A percentile compares a stretch with the other conserved stretches of the same genome.
Conservation (phyloP, 64 coral and sea anemone genomes). For the Montipora cactus region DNA sequence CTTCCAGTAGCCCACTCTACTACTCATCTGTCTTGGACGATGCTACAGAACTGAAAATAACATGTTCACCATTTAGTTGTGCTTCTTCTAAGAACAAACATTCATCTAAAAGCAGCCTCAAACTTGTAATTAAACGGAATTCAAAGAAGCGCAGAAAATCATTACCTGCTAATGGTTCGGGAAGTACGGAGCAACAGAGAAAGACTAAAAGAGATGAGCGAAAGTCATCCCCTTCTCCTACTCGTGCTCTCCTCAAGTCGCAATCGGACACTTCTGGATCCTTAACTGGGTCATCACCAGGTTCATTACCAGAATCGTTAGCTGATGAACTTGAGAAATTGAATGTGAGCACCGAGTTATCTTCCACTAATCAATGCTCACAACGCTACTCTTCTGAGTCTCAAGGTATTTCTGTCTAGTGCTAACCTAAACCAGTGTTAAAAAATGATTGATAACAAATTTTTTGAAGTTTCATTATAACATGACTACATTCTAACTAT, state of each 20-base stretch:
- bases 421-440: conserved; percentile 12
- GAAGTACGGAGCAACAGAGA: conserved; percentile 59
- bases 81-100: conserved; percentile 83
- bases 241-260: conserved; percentile 74
- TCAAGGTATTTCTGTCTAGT: conserved; percentile 51
- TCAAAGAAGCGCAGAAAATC: conserved; percentile 99
- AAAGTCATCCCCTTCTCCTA: conserved; percentile 65
- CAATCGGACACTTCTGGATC: conserved; percentile 89
- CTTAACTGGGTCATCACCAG: conserved; percentile 87
- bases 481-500: background rate
- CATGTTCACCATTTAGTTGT: conserved; percentile 95
- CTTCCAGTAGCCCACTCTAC: conserved; percentile 93
- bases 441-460: background rate
- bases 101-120: conserved; percentile 84
- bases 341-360: conserved; percentile 75
- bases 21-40: conserved; percentile 81
- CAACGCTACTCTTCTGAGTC: conserved; percentile 30
- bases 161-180: conserved; percentile 73
- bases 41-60: conserved; percentile 62
- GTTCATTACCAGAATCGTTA: conserved; percentile 78
- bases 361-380: conserved; percentile 48
- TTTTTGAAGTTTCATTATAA: background rate
- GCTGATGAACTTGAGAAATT: conserved; percentile 93
- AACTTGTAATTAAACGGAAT: conserved; percentile 88
- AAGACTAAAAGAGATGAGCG: conserved; percentile 75